Percentiles rank a stretch among this genome's conserved stretches.
These are phyloP conservation scores for Geophilus truncorum DNA, from an alignment of 2,888 invertebrate species.

Conservation along the genomic window DNA sequence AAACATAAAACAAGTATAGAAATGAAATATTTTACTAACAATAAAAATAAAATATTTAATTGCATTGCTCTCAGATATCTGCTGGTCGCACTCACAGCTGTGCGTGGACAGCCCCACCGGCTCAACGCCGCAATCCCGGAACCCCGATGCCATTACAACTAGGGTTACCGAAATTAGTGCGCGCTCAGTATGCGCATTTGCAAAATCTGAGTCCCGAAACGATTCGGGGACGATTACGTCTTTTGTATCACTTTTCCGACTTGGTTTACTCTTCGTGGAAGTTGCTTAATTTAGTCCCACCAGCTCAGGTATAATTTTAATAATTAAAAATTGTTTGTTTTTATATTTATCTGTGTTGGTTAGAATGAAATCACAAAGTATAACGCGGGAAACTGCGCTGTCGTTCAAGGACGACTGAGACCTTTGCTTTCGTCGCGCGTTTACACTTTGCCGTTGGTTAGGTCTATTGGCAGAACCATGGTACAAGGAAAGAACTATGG, in stretches of 20 bases:
- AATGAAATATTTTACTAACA: neutral
- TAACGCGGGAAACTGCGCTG: slow-evolving; percentile 28
- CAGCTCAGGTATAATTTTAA: neutral
- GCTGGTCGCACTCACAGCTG: slow-evolving; percentile 61
- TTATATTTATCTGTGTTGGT: neutral
- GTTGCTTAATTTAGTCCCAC: slow-evolving; percentile 43
- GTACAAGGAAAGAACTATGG: slow-evolving; percentile 62
- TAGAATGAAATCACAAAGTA: slow-evolving; percentile 32
- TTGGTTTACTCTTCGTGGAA: slow-evolving; percentile 58
- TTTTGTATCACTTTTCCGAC: slow-evolving; percentile 60
- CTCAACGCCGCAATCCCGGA: slow-evolving; percentile 53
- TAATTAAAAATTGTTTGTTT: neutral
- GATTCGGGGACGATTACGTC: slow-evolving; percentile 63
- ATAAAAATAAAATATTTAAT: neutral
- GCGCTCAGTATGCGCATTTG: slow-evolving; percentile 57
- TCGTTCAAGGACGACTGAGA: slow-evolving; percentile 47
- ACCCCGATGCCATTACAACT: slow-evolving; percentile 53
- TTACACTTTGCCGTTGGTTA: slow-evolving; percentile 59
- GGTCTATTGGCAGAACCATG: slow-evolving; percentile 62
- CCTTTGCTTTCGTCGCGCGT: slow-evolving; percentile 57
- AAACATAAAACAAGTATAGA: slow-evolving; percentile 54
- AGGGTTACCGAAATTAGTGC: slow-evolving; percentile 55
- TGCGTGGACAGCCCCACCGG: slow-evolving; percentile 57
- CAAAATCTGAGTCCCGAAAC: slow-evolving; percentile 53
- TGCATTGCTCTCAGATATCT: slow-evolving; percentile 52